phyloP scores from a whole-genome alignment of 2,113 vertebrate species.

The Puma concolor region DNA sequence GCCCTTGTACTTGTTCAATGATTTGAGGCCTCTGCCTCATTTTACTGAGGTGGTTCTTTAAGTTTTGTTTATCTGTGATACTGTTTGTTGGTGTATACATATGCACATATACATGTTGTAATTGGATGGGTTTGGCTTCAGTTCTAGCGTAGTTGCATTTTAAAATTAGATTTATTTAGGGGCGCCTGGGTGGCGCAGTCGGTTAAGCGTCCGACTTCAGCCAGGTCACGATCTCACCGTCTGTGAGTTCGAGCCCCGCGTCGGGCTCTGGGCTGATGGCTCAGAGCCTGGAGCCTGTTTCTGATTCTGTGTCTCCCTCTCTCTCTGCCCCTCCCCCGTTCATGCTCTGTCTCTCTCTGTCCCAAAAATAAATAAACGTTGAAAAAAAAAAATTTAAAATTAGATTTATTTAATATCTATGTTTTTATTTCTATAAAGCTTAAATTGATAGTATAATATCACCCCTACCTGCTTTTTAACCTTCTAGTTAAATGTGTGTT shows the following conservation, averaged over 20 bases:
- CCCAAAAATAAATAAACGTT: too few relatives aligned
- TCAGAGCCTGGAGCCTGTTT: too few relatives aligned
- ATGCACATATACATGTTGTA: not conserved
- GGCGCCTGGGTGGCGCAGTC: too few relatives aligned
- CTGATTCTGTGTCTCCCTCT: too few relatives aligned
- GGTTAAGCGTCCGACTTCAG: too few relatives aligned
- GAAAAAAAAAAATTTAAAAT: too few relatives aligned
- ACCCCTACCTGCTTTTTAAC: constrained; percentile 30
- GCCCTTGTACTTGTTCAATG: not conserved
- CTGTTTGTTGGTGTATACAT: not conserved
- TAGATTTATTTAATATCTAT: constrained; percentile 34
- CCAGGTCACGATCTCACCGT: too few relatives aligned
- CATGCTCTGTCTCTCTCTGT: too few relatives aligned
- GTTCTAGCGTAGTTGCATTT: not conserved
- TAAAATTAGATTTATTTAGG: constrained; percentile 29
- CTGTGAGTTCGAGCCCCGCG: too few relatives aligned
- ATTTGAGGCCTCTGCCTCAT: not conserved
- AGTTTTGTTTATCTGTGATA: not conserved
- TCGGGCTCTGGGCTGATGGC: too few relatives aligned
- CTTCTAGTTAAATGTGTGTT: constrained; percentile 30
- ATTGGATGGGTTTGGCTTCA: not conserved
- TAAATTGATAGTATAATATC: not conserved
- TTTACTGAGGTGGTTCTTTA: not conserved
- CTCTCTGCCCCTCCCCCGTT: too few relatives aligned
- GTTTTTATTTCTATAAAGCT: not conserved